Evolutionary conservation across 1,140 invertebrate genomes (phyloP), one percentile per base, ranked within the genome.

Genomic region (Drosophila kohkoa): DNA sequence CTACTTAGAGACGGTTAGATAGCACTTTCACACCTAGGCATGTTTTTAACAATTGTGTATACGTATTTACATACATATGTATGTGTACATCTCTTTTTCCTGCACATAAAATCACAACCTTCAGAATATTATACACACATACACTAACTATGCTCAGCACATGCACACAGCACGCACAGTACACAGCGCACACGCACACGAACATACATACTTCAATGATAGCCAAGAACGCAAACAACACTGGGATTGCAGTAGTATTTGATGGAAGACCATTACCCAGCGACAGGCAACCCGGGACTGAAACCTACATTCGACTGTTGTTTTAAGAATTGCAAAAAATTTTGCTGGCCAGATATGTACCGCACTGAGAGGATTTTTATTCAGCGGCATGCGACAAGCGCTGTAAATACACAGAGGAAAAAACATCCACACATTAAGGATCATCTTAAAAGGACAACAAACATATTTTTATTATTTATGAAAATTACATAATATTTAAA

Each of bases 281-380:
- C 74, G 75, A 79, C 74, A 73, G 63, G 55, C 77, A 77, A 77
- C 70, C 77, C 77, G 77, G 77, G 77, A 79, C 77, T 79, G 51
- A 79, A 79, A 77, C 74, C 68, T 68, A 63, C 43, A 16, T 62
- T 68, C 63, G 45, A 43, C 45, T 68, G 69, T 54, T 64, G 62
- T 65, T 55, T 65, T 51, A 62, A 64, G 75, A 54, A 77, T 49
- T 74, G 69, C 59, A 46, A 55, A 60, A 32, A 70, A 54, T 52
- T 59, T 65, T 38, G 16, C 55, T 67, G 54, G 38, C 55, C 70
- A 28, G 48, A 46, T 58, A 51, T 66, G 25, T 54, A 54, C 32
- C 28, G 51, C 25, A 30, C 32, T 59, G 60, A 59, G 60, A 72
- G 73, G 73, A 75, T 60, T 64, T 75, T 75, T 65, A 28, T 46